phyloP scores from a whole-genome alignment of 2,888 invertebrate genomes.

The Drosophila lacicola region DNA sequence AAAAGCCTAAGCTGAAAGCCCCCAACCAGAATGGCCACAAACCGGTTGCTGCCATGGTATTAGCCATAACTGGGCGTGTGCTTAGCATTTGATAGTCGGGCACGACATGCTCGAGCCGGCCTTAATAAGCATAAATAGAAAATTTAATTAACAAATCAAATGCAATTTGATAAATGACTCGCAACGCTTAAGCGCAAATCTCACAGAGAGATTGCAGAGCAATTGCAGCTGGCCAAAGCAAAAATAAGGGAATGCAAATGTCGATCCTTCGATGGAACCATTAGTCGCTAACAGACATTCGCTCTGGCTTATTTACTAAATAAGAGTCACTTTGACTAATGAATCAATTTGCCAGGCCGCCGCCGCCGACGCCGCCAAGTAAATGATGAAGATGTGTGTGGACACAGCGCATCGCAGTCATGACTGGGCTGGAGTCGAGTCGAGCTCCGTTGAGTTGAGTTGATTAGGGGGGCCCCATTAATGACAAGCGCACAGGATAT shows the following conservation, averaged over 20 bases:
- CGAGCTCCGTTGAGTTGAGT: constrained; percentile 35
- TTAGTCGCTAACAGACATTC: constrained; percentile 21
- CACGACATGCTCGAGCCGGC: constrained; percentile 49
- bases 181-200: constrained; percentile 20
- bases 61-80: constrained; percentile 67
- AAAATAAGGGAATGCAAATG: constrained; percentile 41
- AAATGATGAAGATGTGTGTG: constrained; percentile 70
- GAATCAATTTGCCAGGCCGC: constrained; percentile 78
- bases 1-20: constrained; percentile 11
- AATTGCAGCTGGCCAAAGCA: constrained; percentile 9
- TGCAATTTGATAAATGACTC: constrained; percentile 75
- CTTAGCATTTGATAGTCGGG: constrained; percentile 56
- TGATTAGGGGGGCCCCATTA: constrained; percentile 69
- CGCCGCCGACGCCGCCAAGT: constrained; percentile 33
- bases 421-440: constrained; percentile 22
- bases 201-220: constrained; percentile 15
- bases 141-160: constrained; percentile 81
- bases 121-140: constrained; percentile 77
- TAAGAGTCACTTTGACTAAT: constrained; percentile 82
- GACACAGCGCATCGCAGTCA: constrained; percentile 18
- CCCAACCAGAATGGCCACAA: constrained; percentile 61
- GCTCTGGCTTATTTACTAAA: constrained; percentile 64
- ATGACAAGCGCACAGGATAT: constrained; percentile 74
- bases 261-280: constrained; percentile 34
- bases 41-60: constrained; percentile 44